phyloP scores from a whole-genome alignment of 2,888 invertebrate genomes.

The Sialis lutaria region DNA sequence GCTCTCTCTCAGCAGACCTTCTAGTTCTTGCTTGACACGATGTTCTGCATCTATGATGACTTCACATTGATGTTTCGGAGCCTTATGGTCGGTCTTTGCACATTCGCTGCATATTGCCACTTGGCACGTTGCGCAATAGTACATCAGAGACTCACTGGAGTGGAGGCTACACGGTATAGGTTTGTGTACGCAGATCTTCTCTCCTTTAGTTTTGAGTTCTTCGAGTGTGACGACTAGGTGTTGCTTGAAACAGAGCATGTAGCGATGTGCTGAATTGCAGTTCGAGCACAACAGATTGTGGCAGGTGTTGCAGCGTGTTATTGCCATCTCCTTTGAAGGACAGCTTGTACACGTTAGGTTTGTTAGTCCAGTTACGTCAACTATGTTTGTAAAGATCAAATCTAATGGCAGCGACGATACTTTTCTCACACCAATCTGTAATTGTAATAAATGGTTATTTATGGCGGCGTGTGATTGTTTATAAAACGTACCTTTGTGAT shows the following conservation, averaged over 20 bases:
- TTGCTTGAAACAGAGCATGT: constrained; percentile 93
- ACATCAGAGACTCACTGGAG: constrained; percentile 66
- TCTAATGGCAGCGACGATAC: constrained; percentile 69
- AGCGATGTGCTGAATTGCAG: constrained; percentile 90
- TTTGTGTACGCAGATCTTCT: constrained; percentile 72
- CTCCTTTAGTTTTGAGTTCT: constrained; percentile 58
- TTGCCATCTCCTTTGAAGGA: constrained; percentile 86
- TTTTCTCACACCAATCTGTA: constrained; percentile 53
- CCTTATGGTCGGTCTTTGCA: constrained; percentile 64
- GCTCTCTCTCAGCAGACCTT: constrained; percentile 55
- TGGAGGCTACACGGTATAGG: constrained; percentile 74
- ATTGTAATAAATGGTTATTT: constrained; percentile 1
- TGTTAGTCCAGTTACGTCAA: constrained; percentile 56
- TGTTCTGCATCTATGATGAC: constrained; percentile 64
- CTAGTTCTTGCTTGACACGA: constrained; percentile 59
- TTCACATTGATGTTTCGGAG: constrained; percentile 66
- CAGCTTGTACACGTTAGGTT: constrained; percentile 77
- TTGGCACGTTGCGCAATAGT: constrained; percentile 77
- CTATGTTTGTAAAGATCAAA: constrained; percentile 69
- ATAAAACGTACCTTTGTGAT: constrained; percentile 48
- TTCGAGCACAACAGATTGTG: constrained; percentile 85
- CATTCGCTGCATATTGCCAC: constrained; percentile 80
- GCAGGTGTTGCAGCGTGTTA: constrained; percentile 88
- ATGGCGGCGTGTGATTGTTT: neutral
- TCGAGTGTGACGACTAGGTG: constrained; percentile 83